Evolutionary conservation across 1,140 invertebrate genomes (phyloP).

Genomic region (Formica exsecta): DNA sequence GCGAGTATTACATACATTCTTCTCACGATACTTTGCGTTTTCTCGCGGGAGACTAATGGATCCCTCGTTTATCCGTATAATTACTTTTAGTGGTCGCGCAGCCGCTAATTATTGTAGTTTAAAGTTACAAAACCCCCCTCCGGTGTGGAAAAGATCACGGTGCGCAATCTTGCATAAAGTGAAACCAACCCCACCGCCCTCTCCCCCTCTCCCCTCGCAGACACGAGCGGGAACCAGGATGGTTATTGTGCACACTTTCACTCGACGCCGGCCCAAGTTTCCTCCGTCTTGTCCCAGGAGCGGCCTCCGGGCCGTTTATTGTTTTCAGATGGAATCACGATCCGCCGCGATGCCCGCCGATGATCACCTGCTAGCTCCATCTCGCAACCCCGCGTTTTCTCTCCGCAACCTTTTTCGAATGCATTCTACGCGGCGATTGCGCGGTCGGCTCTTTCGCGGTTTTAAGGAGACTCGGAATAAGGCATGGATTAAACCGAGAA

Average conservation of each 20-base stretch:
- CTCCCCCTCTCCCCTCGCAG: not conserved
- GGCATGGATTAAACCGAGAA: constrained; percentile 25
- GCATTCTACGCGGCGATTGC: constrained; percentile 53
- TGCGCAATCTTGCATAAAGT: constrained; percentile 43
- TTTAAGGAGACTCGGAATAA: constrained; percentile 26
- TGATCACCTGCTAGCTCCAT: constrained; percentile 72
- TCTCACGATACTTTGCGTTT: constrained; percentile 46
- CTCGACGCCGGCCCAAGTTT: constrained; percentile 58
- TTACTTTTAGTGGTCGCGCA: constrained; percentile 54
- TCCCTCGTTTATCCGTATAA: constrained; percentile 33
- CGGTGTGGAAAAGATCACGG: constrained; percentile 24
- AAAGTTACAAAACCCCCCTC: constrained; percentile 50
- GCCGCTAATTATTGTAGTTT: constrained; percentile 54
- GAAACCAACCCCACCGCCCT: not conserved
- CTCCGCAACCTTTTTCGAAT: constrained; percentile 53
- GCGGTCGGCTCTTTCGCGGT: constrained; percentile 17
- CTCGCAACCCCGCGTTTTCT: constrained; percentile 56
- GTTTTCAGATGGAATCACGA: constrained; percentile 72
- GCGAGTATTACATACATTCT: constrained; percentile 38
- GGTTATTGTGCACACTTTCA: constrained; percentile 73
- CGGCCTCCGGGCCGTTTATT: constrained; percentile 68
- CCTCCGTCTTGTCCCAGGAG: constrained; percentile 54
- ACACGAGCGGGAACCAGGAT: constrained; percentile 51
- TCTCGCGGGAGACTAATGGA: constrained; percentile 48
- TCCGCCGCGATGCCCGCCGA: constrained; percentile 59